phyloP scores from a whole-genome alignment of 2,797 vertebrate species.

The Eupleurogrammus muticus region DNA sequence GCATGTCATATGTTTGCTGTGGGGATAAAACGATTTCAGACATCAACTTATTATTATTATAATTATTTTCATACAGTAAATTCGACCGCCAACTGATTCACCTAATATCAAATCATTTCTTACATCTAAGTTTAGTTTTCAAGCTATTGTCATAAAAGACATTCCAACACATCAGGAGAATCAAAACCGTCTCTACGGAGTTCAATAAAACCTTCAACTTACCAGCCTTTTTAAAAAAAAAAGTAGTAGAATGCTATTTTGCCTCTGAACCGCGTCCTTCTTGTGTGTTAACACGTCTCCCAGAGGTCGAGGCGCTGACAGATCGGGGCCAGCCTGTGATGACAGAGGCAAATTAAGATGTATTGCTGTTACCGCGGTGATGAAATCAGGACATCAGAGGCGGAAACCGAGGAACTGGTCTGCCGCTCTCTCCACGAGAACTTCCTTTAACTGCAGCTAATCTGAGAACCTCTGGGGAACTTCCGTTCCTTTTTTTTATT shows the following conservation, averaged over 20 bases:
- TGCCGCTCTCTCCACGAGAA: conserved; percentile 27
- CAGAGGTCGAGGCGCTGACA: conserved; percentile 73
- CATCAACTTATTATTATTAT: neutral
- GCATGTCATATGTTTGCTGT: neutral
- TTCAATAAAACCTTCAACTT: conserved; percentile 41
- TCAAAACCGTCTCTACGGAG: conserved; percentile 1
- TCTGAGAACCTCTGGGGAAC: conserved; percentile 29
- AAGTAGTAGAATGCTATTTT: conserved; percentile 32
- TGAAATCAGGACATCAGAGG: conserved; percentile 76
- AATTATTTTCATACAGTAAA: neutral
- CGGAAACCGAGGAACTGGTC: conserved; percentile 58
- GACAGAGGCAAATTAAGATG: conserved; percentile 78
- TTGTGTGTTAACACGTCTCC: conserved; percentile 62
- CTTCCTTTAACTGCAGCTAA: conserved; percentile 43
- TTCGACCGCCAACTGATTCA: neutral
- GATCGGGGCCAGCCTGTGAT: conserved; percentile 75
- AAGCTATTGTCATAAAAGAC: too few relatives aligned
- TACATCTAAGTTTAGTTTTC: conserved; percentile 28
- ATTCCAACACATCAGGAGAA: conserved; percentile 28
- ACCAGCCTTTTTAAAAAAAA: conserved; percentile 29
- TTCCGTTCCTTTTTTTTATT: conserved; percentile 18
- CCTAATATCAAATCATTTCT: neutral
- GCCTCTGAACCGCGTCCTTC: conserved; percentile 76
- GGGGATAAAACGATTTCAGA: neutral
- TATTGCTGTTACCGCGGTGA: conserved; percentile 72